These are phyloP conservation scores for Melieria omissa DNA, from an alignment of 2,888 invertebrate species.

Conservation along the genomic window DNA sequence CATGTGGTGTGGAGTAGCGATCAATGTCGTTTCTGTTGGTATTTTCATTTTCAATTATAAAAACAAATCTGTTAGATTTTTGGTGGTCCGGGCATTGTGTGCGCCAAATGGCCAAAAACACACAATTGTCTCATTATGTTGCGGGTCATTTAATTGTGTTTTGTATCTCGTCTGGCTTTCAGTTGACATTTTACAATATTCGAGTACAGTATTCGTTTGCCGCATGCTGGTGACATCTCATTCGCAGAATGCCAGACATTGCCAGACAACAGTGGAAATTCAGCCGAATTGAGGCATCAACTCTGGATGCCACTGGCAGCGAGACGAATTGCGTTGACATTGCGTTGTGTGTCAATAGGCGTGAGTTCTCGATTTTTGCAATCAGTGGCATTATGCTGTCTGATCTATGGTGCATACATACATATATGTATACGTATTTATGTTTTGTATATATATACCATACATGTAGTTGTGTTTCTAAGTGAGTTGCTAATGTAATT, in stretches of 20 bases:
- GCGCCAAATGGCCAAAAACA: constrained; percentile 13
- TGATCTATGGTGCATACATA: not conserved
- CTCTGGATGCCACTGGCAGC: not conserved
- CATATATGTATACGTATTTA: not conserved
- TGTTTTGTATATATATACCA: not conserved
- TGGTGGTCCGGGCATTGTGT: constrained; percentile 26
- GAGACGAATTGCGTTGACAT: constrained; percentile 18
- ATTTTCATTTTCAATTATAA: too few species aligned
- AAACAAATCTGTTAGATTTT: not conserved
- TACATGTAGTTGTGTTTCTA: not conserved
- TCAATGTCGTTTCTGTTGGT: too few species aligned
- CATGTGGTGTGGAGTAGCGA: too few species aligned
- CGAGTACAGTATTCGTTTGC: constrained; percentile 2
- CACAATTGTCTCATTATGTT: constrained; percentile 28
- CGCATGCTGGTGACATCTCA: constrained; percentile 23
- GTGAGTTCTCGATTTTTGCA: constrained; percentile 17
- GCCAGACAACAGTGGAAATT: not conserved
- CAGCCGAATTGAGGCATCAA: constrained; percentile 23
- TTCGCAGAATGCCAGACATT: constrained; percentile 15
- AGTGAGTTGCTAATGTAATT: constrained; percentile 32
- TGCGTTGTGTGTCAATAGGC: constrained; percentile 12
- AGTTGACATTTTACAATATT: not conserved
- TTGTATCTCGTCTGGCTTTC: not conserved
- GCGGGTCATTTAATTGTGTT: constrained; percentile 32
- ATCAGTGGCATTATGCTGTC: not conserved